These are phyloP conservation scores for Geotrupes spiniger DNA, from an alignment of 2,888 invertebrate genomes.

Conservation along the genomic window DNA sequence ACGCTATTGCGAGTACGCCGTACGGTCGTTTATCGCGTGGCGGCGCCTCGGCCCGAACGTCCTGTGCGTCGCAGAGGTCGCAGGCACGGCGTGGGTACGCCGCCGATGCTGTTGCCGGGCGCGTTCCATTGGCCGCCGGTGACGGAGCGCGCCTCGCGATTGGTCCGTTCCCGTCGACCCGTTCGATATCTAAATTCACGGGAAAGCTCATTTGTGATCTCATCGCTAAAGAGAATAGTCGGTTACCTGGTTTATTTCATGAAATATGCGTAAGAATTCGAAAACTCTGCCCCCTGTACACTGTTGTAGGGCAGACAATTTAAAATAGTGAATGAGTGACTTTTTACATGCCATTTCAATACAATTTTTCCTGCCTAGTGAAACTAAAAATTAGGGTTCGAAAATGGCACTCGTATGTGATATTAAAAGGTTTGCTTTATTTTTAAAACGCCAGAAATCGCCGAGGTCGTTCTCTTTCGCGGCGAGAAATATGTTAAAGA, in stretches of 20 bases:
- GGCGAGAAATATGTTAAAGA: constrained; percentile 46
- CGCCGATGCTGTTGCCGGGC: constrained; percentile 21
- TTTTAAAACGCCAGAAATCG: constrained; percentile 46
- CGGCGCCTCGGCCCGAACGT: background rate
- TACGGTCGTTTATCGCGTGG: background rate
- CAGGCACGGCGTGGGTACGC: constrained; percentile 3
- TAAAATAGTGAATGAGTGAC: constrained; percentile 52
- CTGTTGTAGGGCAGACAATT: constrained; percentile 45
- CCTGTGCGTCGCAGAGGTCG: constrained; percentile 10
- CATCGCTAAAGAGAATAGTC: constrained; percentile 52
- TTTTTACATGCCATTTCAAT: constrained; percentile 49
- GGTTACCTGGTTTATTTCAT: constrained; percentile 41
- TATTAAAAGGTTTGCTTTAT: constrained; percentile 51
- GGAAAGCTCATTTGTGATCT: constrained; percentile 51
- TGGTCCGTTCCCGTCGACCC: constrained; percentile 36
- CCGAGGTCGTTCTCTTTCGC: constrained; percentile 10
- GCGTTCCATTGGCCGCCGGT: constrained; percentile 34
- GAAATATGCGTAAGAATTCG: constrained; percentile 48
- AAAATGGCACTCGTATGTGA: constrained; percentile 53
- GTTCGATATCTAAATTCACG: constrained; percentile 40
- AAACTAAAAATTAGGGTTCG: constrained; percentile 47
- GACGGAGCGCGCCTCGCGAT: constrained; percentile 30
- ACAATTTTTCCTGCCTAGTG: constrained; percentile 49
- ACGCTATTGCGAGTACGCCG: too few species aligned
- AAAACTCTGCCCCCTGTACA: constrained; percentile 47